Percentiles rank a stretch among this genome's conserved stretches.
Evolutionary conservation across 2,888 invertebrate genomes (phyloP).

Genomic region (Xiphydria camelus): DNA sequence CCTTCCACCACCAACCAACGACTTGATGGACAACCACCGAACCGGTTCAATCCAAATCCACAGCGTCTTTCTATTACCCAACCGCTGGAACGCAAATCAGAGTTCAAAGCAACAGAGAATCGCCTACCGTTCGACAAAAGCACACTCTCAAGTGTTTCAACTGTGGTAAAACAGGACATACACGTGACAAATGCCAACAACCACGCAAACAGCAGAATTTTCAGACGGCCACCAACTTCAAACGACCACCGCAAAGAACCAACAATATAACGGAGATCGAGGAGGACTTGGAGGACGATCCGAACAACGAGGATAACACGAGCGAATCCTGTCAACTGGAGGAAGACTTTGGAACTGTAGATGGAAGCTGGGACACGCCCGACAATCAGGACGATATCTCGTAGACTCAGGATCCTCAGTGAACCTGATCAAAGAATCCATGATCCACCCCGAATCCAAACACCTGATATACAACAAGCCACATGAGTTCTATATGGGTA

Average conservation of each 20-base stretch:
- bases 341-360: neutral
- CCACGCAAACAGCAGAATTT: neutral
- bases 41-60: neutral
- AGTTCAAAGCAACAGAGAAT: no score
- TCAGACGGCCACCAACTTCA: no score
- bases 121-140: no score
- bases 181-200: neutral
- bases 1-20: no score
- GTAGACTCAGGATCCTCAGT: neutral
- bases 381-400: neutral
- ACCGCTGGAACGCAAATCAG: no score
- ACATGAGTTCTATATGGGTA: neutral
- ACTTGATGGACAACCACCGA: neutral
- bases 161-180: neutral
- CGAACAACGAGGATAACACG: no score
- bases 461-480: no score
- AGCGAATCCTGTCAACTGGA: neutral
- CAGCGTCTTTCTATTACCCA: no score
- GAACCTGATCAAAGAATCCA: neutral
- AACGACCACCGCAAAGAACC: neutral
- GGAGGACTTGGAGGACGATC: neutral
- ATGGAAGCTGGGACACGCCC: neutral
- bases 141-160: neutral
- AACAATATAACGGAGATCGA: neutral
- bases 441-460: no score